Percentiles rank a stretch among this genome's conserved stretches.
Evolutionary conservation across 2,888 invertebrate genomes (phyloP).

Genomic region (Agrochola macilenta): DNA sequence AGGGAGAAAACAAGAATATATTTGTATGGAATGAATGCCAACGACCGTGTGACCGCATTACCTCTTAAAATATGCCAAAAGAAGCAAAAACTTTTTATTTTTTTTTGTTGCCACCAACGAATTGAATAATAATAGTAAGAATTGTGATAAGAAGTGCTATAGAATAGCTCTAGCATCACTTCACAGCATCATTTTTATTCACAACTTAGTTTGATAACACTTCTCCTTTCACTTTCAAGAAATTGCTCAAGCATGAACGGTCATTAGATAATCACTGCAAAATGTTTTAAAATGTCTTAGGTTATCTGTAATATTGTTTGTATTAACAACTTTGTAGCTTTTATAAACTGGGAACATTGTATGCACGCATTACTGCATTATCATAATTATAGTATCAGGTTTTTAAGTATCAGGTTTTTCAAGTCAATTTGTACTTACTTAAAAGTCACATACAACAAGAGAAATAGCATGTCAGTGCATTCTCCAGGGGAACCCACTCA

Average conservation of each 20-base stretch:
- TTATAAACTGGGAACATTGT: not conserved
- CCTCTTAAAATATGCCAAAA: not conserved
- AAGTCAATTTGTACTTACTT: not conserved
- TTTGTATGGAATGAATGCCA: too few relatives aligned
- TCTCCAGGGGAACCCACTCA: not conserved
- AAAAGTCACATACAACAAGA: not conserved
- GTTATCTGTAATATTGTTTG: conserved; percentile 7
- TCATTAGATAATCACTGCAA: conserved; percentile 27
- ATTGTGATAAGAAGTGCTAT: not conserved
- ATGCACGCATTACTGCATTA: not conserved
- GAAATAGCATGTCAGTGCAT: not conserved
- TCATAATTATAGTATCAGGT: not conserved
- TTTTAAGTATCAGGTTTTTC: too few relatives aligned
- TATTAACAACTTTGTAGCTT: not conserved
- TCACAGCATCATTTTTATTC: conserved; percentile 1
- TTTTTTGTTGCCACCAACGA: not conserved
- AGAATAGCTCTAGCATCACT: not conserved
- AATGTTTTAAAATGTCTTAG: conserved; percentile 8
- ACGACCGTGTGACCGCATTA: too few relatives aligned
- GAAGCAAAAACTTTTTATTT: not conserved
- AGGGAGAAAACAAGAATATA: too few relatives aligned
- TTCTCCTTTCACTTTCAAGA: conserved; percentile 41
- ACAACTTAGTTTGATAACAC: conserved; percentile 4
- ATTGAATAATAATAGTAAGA: not conserved
- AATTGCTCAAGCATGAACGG: conserved; percentile 10